Conservation (phyloP, 2,888 invertebrate species). For the Limnephilus lunatus region DNA sequence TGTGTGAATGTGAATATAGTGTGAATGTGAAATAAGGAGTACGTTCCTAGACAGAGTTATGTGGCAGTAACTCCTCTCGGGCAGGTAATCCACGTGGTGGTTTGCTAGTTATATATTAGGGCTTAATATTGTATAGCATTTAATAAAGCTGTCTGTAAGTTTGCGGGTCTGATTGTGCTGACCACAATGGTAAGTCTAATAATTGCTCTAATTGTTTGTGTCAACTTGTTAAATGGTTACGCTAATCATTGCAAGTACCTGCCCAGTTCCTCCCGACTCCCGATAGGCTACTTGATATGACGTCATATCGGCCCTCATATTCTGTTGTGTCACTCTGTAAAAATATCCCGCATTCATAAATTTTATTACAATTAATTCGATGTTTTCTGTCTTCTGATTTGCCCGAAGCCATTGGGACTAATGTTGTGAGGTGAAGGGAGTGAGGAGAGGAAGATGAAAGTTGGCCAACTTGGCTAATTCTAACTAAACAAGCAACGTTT, state of each 20-base stretch:
- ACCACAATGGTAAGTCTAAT: background rate
- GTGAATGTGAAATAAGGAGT: too few relatives aligned
- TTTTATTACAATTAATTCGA: background rate
- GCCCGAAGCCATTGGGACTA: too few relatives aligned
- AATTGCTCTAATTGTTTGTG: constrained; percentile 21
- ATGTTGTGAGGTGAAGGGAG: too few relatives aligned
- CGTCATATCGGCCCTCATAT: background rate
- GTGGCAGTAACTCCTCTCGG: too few relatives aligned
- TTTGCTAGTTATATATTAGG: too few relatives aligned
- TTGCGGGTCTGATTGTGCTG: background rate
- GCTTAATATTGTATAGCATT: background rate
- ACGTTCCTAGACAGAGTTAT: too few relatives aligned
- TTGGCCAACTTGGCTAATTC: too few relatives aligned
- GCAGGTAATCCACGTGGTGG: too few relatives aligned
- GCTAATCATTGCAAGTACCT: background rate
- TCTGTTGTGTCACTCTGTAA: background rate
- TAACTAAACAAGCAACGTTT: too few relatives aligned
- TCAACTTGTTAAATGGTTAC: background rate
- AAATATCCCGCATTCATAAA: background rate
- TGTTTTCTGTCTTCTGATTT: too few relatives aligned
- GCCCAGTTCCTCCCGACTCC: background rate
- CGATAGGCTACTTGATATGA: background rate
- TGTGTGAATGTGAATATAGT: too few relatives aligned
- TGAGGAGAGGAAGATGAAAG: too few relatives aligned
- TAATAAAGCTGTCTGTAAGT: background rate